Evolutionary conservation across 2,113 vertebrate species (phyloP).

Genomic region (Megaceryle maxima): DNA sequence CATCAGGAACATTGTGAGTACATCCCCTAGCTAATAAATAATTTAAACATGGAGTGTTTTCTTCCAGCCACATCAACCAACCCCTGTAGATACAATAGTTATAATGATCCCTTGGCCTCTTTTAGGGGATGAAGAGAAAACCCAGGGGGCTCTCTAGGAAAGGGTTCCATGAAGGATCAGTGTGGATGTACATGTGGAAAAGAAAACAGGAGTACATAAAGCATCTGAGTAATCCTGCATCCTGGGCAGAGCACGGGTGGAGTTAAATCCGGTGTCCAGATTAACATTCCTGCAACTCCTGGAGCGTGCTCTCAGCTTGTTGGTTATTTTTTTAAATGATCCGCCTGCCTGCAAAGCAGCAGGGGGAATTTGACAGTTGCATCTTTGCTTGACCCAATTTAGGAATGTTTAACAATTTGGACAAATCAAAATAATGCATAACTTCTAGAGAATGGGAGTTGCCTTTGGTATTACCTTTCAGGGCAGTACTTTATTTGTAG

Average conservation of each 20-base stretch:
- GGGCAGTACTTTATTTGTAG: background rate
- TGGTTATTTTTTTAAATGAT: background rate
- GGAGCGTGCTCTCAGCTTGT: background rate
- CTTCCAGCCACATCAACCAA: background rate
- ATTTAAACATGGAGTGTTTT: background rate
- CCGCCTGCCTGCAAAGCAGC: background rate
- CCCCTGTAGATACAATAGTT: background rate
- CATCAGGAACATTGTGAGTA: background rate
- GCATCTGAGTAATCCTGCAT: background rate
- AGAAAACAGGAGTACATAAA: background rate
- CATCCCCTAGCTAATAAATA: background rate
- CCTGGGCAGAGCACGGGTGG: background rate
- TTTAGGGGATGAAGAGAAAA: background rate
- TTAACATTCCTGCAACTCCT: constrained; percentile 16
- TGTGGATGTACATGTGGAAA: background rate
- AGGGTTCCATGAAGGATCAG: background rate
- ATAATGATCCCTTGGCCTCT: background rate
- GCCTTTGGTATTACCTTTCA: background rate
- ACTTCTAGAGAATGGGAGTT: background rate
- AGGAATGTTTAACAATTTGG: background rate
- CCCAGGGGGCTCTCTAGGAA: background rate
- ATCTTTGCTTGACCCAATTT: background rate
- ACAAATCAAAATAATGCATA: background rate
- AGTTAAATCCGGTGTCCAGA: background rate
- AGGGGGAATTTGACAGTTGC: background rate